Conservation (phyloP, 2,113 vertebrate species). For the Callithrix jacchus region DNA sequence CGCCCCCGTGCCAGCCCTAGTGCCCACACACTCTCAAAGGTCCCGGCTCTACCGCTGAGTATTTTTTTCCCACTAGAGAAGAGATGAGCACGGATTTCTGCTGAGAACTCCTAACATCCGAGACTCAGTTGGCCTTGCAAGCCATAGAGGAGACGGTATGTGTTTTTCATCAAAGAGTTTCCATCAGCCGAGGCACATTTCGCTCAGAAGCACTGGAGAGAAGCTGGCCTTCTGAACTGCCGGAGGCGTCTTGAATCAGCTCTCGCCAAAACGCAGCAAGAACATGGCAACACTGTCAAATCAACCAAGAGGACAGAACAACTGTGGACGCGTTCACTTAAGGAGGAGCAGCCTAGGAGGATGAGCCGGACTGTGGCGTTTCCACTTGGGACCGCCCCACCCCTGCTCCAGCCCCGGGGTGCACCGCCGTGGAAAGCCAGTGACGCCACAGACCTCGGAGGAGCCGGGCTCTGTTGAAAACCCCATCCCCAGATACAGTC, state of each 20-base stretch:
- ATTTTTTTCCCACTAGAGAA: rapidly evolving
- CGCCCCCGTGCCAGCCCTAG: rapidly evolving
- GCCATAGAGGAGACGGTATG: rapidly evolving
- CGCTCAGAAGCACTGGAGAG: too few relatives aligned
- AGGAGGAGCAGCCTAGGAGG: background rate
- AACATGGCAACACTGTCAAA: background rate
- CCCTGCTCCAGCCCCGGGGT: rapidly evolving
- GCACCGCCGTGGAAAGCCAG: rapidly evolving
- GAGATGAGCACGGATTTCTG: background rate
- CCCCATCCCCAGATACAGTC: background rate
- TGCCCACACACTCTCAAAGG: rapidly evolving
- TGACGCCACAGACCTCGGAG: too few relatives aligned
- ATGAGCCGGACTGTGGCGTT: rapidly evolving
- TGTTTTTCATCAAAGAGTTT: background rate
- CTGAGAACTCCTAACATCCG: background rate
- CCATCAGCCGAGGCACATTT: background rate
- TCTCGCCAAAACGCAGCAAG: background rate
- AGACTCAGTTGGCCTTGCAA: background rate
- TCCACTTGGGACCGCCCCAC: rapidly evolving
- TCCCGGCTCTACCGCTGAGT: background rate
- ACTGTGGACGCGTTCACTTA: background rate
- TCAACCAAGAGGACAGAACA: background rate
- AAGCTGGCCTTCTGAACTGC: background rate
- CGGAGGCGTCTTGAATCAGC: background rate
- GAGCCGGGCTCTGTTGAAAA: background rate